A percentile compares a stretch with the other conserved stretches of the same genome.
phyloP scores from a whole-genome alignment of 2,113 vertebrate species.

The Tupaia tana region DNA sequence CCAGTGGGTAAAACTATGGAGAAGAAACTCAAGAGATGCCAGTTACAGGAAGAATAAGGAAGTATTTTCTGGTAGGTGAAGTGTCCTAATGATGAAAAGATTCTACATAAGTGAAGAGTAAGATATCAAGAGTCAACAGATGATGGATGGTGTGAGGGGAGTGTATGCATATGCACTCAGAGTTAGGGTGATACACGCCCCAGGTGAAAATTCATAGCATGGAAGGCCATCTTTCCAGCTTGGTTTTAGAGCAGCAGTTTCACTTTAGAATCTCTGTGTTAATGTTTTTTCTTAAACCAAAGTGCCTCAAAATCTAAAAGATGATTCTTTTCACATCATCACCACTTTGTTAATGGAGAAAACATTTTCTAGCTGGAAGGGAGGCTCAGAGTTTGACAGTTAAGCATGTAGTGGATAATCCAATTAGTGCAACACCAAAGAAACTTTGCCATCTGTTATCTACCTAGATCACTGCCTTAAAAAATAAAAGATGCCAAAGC shows the following conservation, averaged over 20 bases:
- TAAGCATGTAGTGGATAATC: neutral
- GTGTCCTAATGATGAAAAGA: neutral
- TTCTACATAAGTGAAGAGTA: neutral
- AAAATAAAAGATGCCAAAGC: neutral
- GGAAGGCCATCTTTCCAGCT: neutral
- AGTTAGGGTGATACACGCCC: neutral
- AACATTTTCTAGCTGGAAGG: neutral
- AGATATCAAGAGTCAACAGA: neutral
- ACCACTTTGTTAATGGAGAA: neutral
- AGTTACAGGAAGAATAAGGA: neutral
- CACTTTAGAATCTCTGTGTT: neutral
- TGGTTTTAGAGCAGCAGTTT: neutral
- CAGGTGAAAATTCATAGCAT: neutral
- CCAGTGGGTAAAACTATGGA: fast-evolving
- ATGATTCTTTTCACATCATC: neutral
- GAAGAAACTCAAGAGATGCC: neutral
- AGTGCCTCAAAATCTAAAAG: neutral
- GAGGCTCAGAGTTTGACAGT: neutral
- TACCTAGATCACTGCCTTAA: neutral
- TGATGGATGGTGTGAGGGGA: neutral
- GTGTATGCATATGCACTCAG: neutral
- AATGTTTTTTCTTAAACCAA: neutral
- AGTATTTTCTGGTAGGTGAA: neutral
- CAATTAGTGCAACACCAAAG: neutral
- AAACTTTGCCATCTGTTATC: neutral